These are phyloP conservation scores for Gari tellinella DNA, from an alignment of 2,888 invertebrate species.

Conservation along the genomic window DNA sequence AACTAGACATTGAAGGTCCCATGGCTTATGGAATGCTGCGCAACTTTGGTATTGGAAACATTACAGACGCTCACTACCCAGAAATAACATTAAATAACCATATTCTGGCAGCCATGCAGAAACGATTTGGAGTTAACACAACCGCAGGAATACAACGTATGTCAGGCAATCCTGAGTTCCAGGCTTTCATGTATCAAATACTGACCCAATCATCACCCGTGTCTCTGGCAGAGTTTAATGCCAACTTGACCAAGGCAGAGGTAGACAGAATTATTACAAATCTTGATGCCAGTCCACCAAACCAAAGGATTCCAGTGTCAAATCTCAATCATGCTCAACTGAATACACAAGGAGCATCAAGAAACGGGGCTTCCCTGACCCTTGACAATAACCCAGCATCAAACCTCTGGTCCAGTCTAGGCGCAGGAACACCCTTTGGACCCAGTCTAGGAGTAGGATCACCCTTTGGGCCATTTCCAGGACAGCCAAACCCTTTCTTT, in stretches of 20 bases:
- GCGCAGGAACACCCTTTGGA: background rate
- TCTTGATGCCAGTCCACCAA: constrained; percentile 11
- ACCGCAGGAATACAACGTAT: constrained; percentile 36
- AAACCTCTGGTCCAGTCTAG: constrained; percentile 13
- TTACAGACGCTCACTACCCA: constrained; percentile 25
- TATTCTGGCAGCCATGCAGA: constrained; percentile 38
- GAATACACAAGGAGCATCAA: constrained; percentile 1
- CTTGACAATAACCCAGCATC: constrained; percentile 26
- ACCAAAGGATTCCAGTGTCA: constrained; percentile 21
- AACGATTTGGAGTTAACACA: constrained; percentile 47
- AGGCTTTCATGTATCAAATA: constrained; percentile 53
- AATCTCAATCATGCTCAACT: constrained; percentile 52
- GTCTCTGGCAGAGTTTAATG: constrained; percentile 49
- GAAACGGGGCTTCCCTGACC: constrained; percentile 24
- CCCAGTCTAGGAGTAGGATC: background rate
- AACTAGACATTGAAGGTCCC: constrained; percentile 53
- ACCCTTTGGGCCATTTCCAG: background rate
- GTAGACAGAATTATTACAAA: constrained; percentile 36
- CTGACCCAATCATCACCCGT: constrained; percentile 31
- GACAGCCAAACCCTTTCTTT: constrained; percentile 6
- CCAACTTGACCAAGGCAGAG: constrained; percentile 40
- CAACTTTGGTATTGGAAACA: constrained; percentile 16
- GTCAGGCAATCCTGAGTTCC: constrained; percentile 43
- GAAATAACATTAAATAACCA: constrained; percentile 48
- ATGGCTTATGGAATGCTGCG: constrained; percentile 35